phyloP scores from a whole-genome alignment of 1,140 invertebrate species.

The Chrysopa pallens region DNA sequence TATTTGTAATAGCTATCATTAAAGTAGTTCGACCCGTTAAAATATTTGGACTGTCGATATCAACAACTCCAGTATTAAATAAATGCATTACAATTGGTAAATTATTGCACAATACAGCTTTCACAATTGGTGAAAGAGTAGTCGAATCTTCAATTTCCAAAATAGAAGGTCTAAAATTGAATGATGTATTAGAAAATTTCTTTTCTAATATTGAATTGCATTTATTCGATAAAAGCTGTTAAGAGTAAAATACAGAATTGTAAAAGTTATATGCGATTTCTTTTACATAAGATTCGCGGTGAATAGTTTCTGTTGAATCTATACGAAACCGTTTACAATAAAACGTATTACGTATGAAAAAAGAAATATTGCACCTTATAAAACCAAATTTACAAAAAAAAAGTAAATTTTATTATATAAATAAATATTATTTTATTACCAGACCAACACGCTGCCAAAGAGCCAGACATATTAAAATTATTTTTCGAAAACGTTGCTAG shows the following conservation, averaged over 20 bases:
- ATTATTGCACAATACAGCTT: background rate
- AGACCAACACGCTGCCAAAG: too few species aligned
- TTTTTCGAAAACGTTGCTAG: too few species aligned
- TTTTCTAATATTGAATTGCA: conserved; percentile 2
- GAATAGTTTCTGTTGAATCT: too few species aligned
- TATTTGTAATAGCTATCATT: conserved; percentile 6
- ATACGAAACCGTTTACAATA: too few species aligned
- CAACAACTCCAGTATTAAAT: background rate
- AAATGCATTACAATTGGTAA: conserved; percentile 1
- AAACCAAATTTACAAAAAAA: too few species aligned
- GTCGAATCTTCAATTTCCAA: conserved; percentile 1
- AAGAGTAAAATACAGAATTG: background rate
- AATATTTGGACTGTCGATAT: background rate
- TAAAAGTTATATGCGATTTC: too few species aligned
- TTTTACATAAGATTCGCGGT: too few species aligned
- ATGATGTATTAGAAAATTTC: background rate
- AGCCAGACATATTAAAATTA: too few species aligned
- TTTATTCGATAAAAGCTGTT: background rate
- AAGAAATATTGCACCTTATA: too few species aligned
- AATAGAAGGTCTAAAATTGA: conserved; percentile 2
- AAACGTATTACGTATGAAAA: too few species aligned
- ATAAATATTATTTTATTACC: too few species aligned
- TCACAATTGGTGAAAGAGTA: conserved; percentile 2
- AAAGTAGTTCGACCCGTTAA: conserved; percentile 2
- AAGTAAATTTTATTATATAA: too few species aligned